phyloP scores from a whole-genome alignment of 2,888 invertebrate species.

The Girardia tigrina region DNA sequence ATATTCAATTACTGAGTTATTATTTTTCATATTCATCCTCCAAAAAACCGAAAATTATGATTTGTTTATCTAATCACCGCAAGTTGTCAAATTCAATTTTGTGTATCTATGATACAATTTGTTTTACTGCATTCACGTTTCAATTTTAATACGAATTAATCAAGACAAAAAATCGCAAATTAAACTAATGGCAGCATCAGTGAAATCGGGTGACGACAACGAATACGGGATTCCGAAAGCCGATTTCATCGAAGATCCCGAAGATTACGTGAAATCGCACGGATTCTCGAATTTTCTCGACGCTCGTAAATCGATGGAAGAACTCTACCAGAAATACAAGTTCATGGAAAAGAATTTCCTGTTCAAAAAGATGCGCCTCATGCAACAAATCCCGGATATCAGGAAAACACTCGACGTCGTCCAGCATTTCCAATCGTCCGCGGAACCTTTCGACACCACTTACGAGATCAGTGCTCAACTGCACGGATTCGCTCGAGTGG shows the following conservation, averaged over 20 bases:
- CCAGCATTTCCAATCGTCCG: neutral
- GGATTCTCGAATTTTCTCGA: constrained; percentile 64
- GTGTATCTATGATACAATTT: too few relatives aligned
- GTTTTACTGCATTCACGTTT: too few relatives aligned
- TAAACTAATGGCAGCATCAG: neutral
- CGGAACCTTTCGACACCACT: constrained; percentile 25
- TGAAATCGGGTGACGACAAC: neutral
- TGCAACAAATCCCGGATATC: constrained; percentile 37
- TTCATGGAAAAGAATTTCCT: constrained; percentile 84
- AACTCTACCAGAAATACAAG: constrained; percentile 85
- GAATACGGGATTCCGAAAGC: constrained; percentile 31
- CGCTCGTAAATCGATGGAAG: constrained; percentile 65
- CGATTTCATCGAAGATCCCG: constrained; percentile 65
- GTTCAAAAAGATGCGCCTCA: constrained; percentile 64
- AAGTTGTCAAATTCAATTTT: too few relatives aligned
- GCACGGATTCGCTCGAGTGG: constrained; percentile 30
- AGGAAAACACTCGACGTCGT: constrained; percentile 26
- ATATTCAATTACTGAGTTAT: too few relatives aligned
- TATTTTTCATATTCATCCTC: too few relatives aligned
- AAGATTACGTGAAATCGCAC: constrained; percentile 67
- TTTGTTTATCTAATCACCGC: too few relatives aligned
- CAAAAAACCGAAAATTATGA: too few relatives aligned
- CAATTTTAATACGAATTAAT: too few relatives aligned
- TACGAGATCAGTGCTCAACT: constrained; percentile 29
- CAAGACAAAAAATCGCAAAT: too few relatives aligned